Evolutionary conservation across 1,140 invertebrate species (phyloP).

Genomic region (Tetragonula clypearis): DNA sequence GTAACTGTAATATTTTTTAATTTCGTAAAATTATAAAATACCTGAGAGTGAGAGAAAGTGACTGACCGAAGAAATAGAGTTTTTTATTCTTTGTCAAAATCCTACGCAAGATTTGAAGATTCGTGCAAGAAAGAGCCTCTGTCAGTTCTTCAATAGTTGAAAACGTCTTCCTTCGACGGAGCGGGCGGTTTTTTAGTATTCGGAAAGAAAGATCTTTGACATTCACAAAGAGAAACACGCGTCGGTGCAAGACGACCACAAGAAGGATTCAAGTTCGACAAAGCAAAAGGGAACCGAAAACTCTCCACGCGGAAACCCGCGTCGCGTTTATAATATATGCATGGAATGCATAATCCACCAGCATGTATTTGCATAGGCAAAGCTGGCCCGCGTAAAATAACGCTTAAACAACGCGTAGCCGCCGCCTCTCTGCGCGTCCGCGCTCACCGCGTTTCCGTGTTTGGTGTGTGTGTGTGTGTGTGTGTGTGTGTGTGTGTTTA

Average conservation of each 20-base stretch:
- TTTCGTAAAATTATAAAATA: too few relatives aligned
- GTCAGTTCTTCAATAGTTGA: too few relatives aligned
- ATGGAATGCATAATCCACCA: conserved; percentile 59
- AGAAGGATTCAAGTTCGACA: background rate
- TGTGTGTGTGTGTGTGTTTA: background rate
- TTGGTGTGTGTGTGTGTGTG: background rate
- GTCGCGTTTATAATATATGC: conserved; percentile 53
- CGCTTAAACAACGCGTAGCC: conserved; percentile 52
- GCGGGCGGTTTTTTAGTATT: background rate
- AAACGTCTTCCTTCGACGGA: background rate
- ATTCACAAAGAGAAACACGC: background rate
- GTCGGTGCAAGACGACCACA: background rate
- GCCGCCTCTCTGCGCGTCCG: too few relatives aligned
- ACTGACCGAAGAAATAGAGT: too few relatives aligned
- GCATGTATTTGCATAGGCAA: conserved; percentile 53
- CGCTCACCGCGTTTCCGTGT: background rate
- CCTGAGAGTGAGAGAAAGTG: too few relatives aligned
- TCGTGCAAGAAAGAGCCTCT: too few relatives aligned
- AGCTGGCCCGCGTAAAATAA: conserved; percentile 43
- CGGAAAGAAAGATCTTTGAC: background rate
- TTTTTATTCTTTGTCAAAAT: too few relatives aligned
- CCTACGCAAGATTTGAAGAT: too few relatives aligned
- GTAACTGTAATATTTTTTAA: too few relatives aligned
- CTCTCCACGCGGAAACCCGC: background rate
- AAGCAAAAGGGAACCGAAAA: background rate